phyloP scores from a whole-genome alignment of 2,888 invertebrate species.

The Gastracanthus pulcherrimus region DNA sequence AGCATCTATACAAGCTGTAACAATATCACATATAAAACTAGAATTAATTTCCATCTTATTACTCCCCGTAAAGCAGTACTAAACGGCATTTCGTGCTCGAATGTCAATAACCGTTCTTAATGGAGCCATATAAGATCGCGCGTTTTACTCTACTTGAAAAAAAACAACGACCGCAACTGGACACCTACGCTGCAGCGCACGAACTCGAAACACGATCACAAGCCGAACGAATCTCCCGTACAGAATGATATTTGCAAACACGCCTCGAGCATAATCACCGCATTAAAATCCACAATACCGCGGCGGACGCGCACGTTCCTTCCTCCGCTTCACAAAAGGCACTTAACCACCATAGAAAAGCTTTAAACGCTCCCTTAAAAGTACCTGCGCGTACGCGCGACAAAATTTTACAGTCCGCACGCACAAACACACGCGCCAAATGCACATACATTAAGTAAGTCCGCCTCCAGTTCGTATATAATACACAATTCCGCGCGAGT shows the following conservation, averaged over 20 bases:
- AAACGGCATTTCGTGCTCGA: background rate
- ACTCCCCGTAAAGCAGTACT: background rate
- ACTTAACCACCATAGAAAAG: too few relatives aligned
- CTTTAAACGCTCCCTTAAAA: too few relatives aligned
- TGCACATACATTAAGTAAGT: too few relatives aligned
- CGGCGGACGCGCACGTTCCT: background rate
- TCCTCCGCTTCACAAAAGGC: too few relatives aligned
- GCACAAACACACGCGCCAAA: too few relatives aligned
- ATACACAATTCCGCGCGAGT: too few relatives aligned
- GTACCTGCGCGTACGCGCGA: too few relatives aligned
- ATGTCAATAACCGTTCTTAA: constrained; percentile 1
- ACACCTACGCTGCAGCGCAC: background rate
- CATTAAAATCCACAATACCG: background rate
- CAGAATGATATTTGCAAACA: background rate
- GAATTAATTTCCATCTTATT: background rate
- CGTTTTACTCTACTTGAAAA: background rate
- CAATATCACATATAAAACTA: background rate
- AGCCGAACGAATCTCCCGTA: background rate
- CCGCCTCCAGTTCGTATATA: too few relatives aligned
- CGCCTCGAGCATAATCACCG: background rate
- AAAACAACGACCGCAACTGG: background rate
- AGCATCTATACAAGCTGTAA: background rate
- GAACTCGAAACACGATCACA: background rate
- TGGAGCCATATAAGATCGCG: background rate
- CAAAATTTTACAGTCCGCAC: too few relatives aligned